phyloP scores from a whole-genome alignment of 1,140 invertebrate genomes.

The Araneus ventricosus region DNA sequence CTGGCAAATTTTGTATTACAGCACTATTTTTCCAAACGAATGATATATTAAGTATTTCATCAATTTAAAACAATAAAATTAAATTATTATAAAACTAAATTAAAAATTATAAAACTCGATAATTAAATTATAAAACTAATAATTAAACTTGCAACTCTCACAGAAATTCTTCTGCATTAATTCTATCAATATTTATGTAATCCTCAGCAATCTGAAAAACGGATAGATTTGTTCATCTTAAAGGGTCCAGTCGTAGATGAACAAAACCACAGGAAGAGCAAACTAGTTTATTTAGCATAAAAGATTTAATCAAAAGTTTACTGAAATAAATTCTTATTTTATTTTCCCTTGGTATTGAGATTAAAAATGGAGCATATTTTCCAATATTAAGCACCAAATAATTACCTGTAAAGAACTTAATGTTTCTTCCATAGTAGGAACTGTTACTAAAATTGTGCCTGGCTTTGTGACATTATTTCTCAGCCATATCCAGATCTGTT shows the following conservation, averaged over 20 bases:
- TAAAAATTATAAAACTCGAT: too few species aligned
- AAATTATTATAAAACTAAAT: too few species aligned
- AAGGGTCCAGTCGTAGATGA: neutral
- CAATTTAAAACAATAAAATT: too few species aligned
- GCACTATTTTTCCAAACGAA: too few species aligned
- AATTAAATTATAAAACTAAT: too few species aligned
- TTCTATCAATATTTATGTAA: too few species aligned
- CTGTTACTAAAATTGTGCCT: slow-evolving; percentile 83
- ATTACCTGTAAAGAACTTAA: slow-evolving; percentile 81
- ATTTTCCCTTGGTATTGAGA: neutral
- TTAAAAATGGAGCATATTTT: neutral
- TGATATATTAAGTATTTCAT: too few species aligned
- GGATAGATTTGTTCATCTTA: neutral
- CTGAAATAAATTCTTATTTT: neutral
- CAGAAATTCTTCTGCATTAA: too few species aligned
- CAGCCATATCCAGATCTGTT: slow-evolving; percentile 84
- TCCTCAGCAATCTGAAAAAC: too few species aligned
- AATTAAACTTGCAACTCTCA: too few species aligned
- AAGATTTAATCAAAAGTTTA: neutral
- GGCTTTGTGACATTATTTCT: slow-evolving; percentile 82
- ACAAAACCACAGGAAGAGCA: neutral
- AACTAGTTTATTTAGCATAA: neutral
- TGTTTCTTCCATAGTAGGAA: slow-evolving; percentile 82
- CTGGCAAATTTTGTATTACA: too few species aligned
- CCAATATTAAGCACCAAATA: neutral